Evolutionary conservation across 1,140 invertebrate genomes (phyloP).

Genomic region (Habropoda laboriosa): DNA sequence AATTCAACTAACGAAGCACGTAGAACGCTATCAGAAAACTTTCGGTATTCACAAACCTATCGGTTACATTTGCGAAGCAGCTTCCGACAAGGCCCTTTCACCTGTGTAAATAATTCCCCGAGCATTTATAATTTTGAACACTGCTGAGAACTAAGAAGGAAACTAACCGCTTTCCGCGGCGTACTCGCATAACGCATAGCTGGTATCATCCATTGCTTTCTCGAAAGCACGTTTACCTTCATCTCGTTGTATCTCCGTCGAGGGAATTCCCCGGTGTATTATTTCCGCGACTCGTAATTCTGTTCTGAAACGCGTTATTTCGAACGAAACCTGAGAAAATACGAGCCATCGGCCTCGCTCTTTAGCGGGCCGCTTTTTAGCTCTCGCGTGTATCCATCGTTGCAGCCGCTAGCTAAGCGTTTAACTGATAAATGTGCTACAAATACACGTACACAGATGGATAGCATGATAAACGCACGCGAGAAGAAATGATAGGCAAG

Average conservation of each 20-base stretch:
- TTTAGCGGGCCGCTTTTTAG: not conserved
- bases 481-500: not conserved
- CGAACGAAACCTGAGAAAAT: not conserved
- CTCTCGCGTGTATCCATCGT: not conserved
- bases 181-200: not conserved
- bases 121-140: not conserved
- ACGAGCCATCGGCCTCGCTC: not conserved
- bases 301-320: conserved; percentile 7
- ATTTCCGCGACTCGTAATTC: conserved; percentile 20
- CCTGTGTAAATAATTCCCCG: not conserved
- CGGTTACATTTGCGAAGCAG: not conserved
- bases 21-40: not conserved
- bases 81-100: not conserved
- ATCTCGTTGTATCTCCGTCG: not conserved
- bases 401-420: not conserved
- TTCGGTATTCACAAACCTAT: not conserved
- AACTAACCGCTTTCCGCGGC: not conserved
- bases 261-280: conserved; percentile 5
- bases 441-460: no score
- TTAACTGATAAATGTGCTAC: not conserved
- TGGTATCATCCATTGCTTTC: conserved; percentile 11
- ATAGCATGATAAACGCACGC: not conserved
- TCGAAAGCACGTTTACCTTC: conserved; percentile 1
- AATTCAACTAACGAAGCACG: not conserved
- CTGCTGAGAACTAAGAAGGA: not conserved